A percentile compares a stretch with the other conserved stretches of the same genome.
Evolutionary conservation across 2,113 vertebrate genomes (phyloP).

Genomic region (Glaucidium brasilianum): DNA sequence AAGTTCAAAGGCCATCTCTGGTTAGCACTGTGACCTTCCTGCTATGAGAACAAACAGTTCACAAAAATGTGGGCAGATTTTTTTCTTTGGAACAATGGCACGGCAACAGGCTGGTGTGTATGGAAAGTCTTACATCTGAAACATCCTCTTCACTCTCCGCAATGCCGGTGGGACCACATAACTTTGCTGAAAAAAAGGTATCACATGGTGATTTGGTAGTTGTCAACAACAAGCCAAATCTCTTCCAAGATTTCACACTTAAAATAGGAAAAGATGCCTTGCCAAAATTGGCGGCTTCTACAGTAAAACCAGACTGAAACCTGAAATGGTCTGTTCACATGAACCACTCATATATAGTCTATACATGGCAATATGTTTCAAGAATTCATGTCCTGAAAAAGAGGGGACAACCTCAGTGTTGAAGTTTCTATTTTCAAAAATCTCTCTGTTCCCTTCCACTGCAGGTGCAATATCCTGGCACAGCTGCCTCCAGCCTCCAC

Average conservation of each 20-base stretch:
- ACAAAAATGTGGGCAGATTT: not conserved
- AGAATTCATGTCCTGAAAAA: not conserved
- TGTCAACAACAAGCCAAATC: not conserved
- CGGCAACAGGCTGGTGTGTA: not conserved
- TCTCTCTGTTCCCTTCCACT: not conserved
- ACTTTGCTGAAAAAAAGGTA: constrained; percentile 48
- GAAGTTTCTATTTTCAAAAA: not conserved
- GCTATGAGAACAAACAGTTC: not conserved
- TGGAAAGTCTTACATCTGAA: constrained; percentile 17
- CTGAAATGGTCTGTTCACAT: not conserved
- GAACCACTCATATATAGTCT: not conserved
- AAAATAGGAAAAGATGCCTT: not conserved
- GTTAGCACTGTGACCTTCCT: not conserved
- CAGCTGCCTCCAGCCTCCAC: not conserved
- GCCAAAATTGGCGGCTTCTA: not conserved
- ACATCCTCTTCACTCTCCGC: not conserved
- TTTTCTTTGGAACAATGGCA: not conserved
- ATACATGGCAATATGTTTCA: not conserved
- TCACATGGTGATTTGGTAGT: constrained; percentile 35
- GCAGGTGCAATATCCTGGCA: constrained; percentile 3
- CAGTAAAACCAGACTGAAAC: not conserved
- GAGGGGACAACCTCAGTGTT: not conserved
- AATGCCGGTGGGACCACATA: constrained; percentile 16
- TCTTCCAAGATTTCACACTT: constrained; percentile 6
- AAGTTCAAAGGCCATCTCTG: not conserved